Base-by-base conservation (phyloP, 2,797 vertebrate species). In the Lepilemur septentrionalis region DNA sequence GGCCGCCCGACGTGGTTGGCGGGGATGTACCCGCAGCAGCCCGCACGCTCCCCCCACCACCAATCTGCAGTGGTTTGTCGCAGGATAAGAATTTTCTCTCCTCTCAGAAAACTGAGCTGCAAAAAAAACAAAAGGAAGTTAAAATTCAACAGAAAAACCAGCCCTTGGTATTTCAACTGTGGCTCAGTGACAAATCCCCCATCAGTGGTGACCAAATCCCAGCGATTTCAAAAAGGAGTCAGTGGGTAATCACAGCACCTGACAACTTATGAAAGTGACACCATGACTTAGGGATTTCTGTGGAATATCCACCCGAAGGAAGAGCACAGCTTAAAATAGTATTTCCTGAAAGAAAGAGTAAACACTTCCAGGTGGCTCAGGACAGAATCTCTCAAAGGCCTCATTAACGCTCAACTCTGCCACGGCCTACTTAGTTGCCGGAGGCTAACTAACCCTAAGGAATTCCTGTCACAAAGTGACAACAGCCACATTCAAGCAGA, bases 1-100 rank as follows among this genome's bases (percentile, higher is more conserved):
- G 86, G 91, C 41, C 78, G 97, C 41, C 95, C 96, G 3, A 99
- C 96, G 88, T 99, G 98, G 95, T 97, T 98, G 0, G 98, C 98
- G 0, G 99, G 99, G 3, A 98, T 98, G 89, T 99, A 99, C 57
- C 99, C 99, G 17, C 88, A 98, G 88, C 90, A 90, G 23, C 98
- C 99, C 0, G 75, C 95, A 9, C 98, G 98, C 95, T 99, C 99
- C 1, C 98, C 99, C 99, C 99, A 99, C 99, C 99, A 99, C 99
- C 99, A 99, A n/a, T 99, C 98, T 0, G 98, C 69, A 0, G 98
- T 98, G 0, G 98, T 98, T 83, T 98, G 98, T 48, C 98, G 95
- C 97, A 99, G 98, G 15, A 99, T 97, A 2, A 98, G 90, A 82
- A 99, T 97, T 35, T 61, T 98, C 89, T 99, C 99, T 59, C 99